These are phyloP conservation scores for Zootermopsis nevadensis DNA, from an alignment of 2,888 invertebrate species.

Conservation along the genomic window DNA sequence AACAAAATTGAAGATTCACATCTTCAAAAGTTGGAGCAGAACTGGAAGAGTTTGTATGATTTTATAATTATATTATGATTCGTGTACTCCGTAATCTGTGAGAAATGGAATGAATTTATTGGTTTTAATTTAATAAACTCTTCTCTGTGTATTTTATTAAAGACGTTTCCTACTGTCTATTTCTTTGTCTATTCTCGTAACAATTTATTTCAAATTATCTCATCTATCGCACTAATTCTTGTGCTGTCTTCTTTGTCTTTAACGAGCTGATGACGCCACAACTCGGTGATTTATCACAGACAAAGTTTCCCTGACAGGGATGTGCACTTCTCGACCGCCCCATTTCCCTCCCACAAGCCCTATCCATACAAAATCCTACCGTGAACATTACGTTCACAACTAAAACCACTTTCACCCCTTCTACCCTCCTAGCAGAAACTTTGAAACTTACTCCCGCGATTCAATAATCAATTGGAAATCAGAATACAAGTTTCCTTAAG, in stretches of 20 bases:
- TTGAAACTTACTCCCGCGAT: neutral
- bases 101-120: neutral
- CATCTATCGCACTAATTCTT: neutral
- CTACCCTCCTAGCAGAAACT: neutral
- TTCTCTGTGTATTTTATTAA: neutral
- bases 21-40: neutral
- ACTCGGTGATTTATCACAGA: conserved; percentile 12
- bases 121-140: conserved; percentile 13
- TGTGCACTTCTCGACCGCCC: conserved; percentile 16
- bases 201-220: conserved; percentile 25
- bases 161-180: neutral
- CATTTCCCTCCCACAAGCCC: neutral
- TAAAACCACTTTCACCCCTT: conserved; percentile 5
- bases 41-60: neutral
- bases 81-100: neutral
- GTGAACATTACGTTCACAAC: neutral
- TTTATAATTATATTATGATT: conserved; percentile 5
- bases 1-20: too few species aligned
- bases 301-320: conserved; percentile 20
- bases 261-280: conserved; percentile 23
- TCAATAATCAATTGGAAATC: conserved; percentile 6
- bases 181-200: neutral
- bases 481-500: neutral
- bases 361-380: neutral
- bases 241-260: conserved; percentile 19